Conservation (phyloP, 2,113 vertebrate genomes). For the Gracilinanus agilis region DNA sequence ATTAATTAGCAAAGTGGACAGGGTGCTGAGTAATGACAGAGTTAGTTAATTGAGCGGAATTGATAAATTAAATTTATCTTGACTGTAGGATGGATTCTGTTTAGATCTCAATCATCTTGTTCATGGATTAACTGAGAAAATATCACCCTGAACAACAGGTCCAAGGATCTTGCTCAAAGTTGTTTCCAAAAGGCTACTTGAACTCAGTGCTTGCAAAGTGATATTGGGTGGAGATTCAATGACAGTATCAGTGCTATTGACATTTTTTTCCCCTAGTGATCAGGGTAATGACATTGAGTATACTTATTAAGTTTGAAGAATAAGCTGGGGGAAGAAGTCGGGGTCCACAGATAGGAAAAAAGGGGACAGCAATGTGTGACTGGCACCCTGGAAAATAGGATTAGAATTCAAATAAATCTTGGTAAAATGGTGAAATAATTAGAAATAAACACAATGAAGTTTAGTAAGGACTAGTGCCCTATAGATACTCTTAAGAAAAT, state of each 20-base stretch:
- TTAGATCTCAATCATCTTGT: neutral
- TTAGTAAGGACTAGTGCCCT: neutral
- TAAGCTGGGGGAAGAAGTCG: conserved; percentile 17
- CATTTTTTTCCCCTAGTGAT: conserved; percentile 2
- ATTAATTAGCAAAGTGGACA: conserved; percentile 13
- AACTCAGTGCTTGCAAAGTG: neutral
- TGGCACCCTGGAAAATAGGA: conserved; percentile 17
- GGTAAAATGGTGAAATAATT: neutral
- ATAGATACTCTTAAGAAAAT: neutral
- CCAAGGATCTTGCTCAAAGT: neutral
- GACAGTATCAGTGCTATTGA: neutral
- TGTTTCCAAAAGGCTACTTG: neutral
- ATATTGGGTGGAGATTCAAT: neutral
- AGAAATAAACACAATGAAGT: neutral
- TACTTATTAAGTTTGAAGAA: neutral
- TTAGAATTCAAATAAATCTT: neutral
- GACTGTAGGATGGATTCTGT: neutral
- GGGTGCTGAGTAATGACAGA: conserved; percentile 5
- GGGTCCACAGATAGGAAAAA: neutral
- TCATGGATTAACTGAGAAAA: neutral
- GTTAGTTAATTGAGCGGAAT: conserved; percentile 15
- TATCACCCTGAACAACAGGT: neutral
- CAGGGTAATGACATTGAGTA: neutral
- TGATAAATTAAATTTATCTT: conserved; percentile 11
- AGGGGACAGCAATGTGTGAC: neutral